Base-by-base conservation (phyloP, 1,140 invertebrate genomes). In the Belonocnema kinseyi region DNA sequence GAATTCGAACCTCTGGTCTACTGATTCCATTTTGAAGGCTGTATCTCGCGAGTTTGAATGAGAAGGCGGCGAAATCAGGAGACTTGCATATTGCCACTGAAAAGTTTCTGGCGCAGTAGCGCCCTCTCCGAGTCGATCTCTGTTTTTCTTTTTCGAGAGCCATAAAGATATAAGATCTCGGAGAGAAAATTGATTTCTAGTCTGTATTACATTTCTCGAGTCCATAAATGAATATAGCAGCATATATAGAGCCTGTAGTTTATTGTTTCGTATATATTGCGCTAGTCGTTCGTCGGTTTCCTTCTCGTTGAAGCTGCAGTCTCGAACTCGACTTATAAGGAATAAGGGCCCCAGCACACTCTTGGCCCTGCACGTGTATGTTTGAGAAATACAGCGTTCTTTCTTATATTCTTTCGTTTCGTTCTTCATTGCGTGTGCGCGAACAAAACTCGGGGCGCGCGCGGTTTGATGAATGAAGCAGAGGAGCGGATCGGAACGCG, bases 381-480 rank as follows among this genome's bases (percentile, higher is more conserved):
- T 72, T 72, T 51, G 46, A 53, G 7, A 58, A 58, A 21, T 58
- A 72, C 51, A 72, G 46, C 46, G 21, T 72, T 73, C 77, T 77
- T 71, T 46, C 40, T 46, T 46, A 46, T 46, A 10, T 46, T 46
- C 40, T 46, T 46, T 46, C 7, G 40, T 11, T 10, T 46, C 40
- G 40, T 46, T 46, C 40, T 46, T 73, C 50, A 19, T 13, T 73
- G 72, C 21, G 53, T 73, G 33, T 72, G 70, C 77, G 50, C 76
- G 75, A 73, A 77, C 77, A 77, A 80, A 81, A 78, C 74, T 73
- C 73, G 80, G 66, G 74, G 53, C 80, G 74, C 66, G 74, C 33
- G 58, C 74, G 76, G 73, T 82, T 84, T 84, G 82, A 85, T 79
- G 82, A 85, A 85, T 85, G 79, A 82, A 53, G 72, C 58, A 75